A percentile compares a stretch with the other conserved stretches of the same genome.
These are phyloP conservation scores for human DNA, from an alignment of 2,113 vertebrate species.

Conservation along the genomic window GRCh38 chr14:95672001-95672500, in stretches of 20 bases:
- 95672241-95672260: neutral
- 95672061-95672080: too few species aligned
- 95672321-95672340: neutral
- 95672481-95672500: neutral
- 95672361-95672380: neutral
- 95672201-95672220: neutral
- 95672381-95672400: neutral
- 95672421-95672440: neutral
- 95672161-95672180: neutral
- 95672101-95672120: neutral
- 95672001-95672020: too few species aligned
- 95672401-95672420: neutral
- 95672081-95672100: neutral
- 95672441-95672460: neutral
- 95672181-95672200: neutral
- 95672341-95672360: neutral
- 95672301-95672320: neutral
- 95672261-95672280: neutral
- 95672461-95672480: neutral
- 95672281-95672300: neutral
- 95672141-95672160: neutral
- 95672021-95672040: too few species aligned
- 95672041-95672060: too few species aligned
- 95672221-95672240: neutral
- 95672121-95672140: neutral